phyloP scores from a whole-genome alignment of 2,888 invertebrate genomes.

The Cheilosia urbana region DNA sequence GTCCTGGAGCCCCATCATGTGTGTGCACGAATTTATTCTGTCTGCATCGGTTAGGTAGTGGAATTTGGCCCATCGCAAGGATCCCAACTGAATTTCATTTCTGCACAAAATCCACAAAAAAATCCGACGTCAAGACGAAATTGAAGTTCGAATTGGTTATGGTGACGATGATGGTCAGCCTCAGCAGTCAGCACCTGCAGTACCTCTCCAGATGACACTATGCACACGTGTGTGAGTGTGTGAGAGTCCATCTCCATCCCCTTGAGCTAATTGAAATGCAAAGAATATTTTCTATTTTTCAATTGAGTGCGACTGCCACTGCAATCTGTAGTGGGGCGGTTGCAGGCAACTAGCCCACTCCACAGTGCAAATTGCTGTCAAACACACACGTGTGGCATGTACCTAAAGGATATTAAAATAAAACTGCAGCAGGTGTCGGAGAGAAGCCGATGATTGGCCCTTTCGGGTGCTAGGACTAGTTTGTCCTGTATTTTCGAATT shows the following conservation, averaged over 20 bases:
- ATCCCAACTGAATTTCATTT: background rate
- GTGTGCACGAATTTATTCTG: conserved; percentile 65
- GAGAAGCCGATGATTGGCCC: conserved; percentile 45
- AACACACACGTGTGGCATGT: conserved; percentile 47
- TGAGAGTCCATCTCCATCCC: conserved; percentile 48
- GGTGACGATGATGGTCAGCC: conserved; percentile 57
- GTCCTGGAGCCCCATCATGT: conserved; percentile 53
- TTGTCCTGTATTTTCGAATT: conserved; percentile 50
- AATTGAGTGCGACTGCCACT: conserved; percentile 49
- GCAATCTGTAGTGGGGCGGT: conserved; percentile 19
- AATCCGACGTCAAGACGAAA: conserved; percentile 49
- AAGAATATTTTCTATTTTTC: conserved; percentile 70
- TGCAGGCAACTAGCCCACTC: conserved; percentile 10
- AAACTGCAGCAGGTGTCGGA: conserved; percentile 40
- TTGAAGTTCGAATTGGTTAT: conserved; percentile 64
- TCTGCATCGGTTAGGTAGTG: conserved; percentile 58
- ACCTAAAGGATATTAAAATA: conserved; percentile 51
- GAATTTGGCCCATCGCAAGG: conserved; percentile 1
- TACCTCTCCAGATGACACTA: conserved; percentile 11
- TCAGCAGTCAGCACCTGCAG: conserved; percentile 70
- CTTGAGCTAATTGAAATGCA: conserved; percentile 74
- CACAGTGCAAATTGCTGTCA: conserved; percentile 65
- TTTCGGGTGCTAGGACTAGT: conserved; percentile 6
- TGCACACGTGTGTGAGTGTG: background rate
- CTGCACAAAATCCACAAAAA: conserved; percentile 47